Conservation (phyloP, 2,888 invertebrate species). For the Crossocerus cetratus region DNA sequence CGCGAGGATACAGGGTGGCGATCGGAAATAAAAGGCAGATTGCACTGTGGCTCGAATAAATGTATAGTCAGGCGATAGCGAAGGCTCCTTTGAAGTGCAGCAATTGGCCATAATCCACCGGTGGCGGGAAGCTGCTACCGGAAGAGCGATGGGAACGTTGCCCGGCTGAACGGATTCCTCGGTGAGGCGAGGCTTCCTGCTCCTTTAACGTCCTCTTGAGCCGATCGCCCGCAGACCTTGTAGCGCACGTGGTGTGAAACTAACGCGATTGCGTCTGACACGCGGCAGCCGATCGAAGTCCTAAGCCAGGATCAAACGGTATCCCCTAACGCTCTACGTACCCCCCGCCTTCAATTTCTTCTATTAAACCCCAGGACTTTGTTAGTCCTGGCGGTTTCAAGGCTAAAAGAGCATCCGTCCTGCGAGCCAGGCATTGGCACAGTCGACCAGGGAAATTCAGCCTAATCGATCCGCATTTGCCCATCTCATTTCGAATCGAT, state of each 20-base stretch:
- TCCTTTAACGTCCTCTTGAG: constrained; percentile 4
- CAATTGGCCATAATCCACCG: constrained; percentile 44
- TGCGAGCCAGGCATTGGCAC: too few relatives aligned
- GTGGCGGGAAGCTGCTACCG: constrained; percentile 18
- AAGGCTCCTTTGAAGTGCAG: constrained; percentile 40
- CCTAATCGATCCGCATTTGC: too few relatives aligned
- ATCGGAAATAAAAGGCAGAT: constrained; percentile 3
- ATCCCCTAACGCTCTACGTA: neutral
- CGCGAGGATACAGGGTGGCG: too few relatives aligned
- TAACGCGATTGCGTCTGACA: constrained; percentile 39
- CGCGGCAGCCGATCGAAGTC: constrained; percentile 28
- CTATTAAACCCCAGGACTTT: too few relatives aligned
- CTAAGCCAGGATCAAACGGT: constrained; percentile 41
- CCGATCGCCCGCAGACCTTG: constrained; percentile 18
- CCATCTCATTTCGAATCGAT: too few relatives aligned
- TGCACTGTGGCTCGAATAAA: constrained; percentile 43
- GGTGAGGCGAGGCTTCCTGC: constrained; percentile 5
- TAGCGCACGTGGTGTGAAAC: constrained; percentile 34
- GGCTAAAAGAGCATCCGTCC: too few relatives aligned
- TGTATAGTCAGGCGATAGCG: constrained; percentile 14
- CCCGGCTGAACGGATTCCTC: constrained; percentile 21
- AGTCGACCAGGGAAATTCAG: too few relatives aligned
- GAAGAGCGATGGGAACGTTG: neutral
- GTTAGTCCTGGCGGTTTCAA: too few relatives aligned
- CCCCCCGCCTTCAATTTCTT: too few relatives aligned